Evolutionary conservation across 2,888 invertebrate species (phyloP), one percentile per base, ranked within the genome.

Genomic region (Heliconius ethilla): DNA sequence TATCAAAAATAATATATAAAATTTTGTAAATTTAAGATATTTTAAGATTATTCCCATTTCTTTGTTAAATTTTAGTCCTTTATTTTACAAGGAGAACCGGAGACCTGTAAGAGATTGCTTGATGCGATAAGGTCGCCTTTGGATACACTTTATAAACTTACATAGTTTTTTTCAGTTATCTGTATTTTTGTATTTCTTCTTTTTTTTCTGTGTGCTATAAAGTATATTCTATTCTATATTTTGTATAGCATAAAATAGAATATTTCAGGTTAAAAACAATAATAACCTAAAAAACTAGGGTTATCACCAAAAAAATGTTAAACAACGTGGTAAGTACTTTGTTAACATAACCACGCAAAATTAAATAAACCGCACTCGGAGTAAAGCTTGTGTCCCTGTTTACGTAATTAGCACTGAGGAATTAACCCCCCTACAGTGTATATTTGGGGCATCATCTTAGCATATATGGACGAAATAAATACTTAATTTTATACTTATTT

Each of bases 341-440:
- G n/a, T 45, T 45, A 76, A 63, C 70, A 63, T 45, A 45, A 55
- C 59, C 40, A 67, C 66, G 33, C 67, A 69, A 75, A 78, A 75
- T 63, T 70, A 45, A 45, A 78, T 75, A 78, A 75, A 75, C 78
- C 69, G 51, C 69, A 25, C 70, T n/a, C 74, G 74, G 63, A 27
- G 55, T 29, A 62, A 78, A 63, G 62, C 75, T 63, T 73, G 45
- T 73, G 59, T 67, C 59, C 66, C 37, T 77, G 77, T 77, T 77
- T 77, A 77, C 27, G 77, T 77, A 77, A 77, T 77, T 77, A 77
- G 77, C 66, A 51, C 66, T 77, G 77, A 77, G 55, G 65, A 77
- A 73, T 73, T 77, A 77, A 59, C 65, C 70, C 72, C 22, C 27
- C 22, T 77, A 40, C 65, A 59, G 7, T 59, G 59, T 72, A 59